Evolutionary conservation across 2,797 vertebrate species (phyloP), one percentile per base, ranked within the genome.

Genomic region (Scarus forsteni): DNA sequence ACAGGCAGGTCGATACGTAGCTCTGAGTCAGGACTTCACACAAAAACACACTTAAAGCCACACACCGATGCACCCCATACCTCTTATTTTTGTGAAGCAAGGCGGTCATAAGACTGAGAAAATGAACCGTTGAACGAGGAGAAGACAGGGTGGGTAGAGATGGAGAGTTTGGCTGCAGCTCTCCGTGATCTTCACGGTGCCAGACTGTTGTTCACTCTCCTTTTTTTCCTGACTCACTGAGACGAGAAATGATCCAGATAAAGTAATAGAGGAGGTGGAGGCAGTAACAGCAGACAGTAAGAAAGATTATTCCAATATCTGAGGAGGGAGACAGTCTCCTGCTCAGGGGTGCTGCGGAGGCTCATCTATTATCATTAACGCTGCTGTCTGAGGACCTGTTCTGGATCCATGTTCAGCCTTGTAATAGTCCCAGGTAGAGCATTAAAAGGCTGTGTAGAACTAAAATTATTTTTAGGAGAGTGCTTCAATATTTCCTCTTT

Each of bases 281-380:
- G 61, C 72, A 51, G 60, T 34, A 49, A 53, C 49, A 35, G 62
- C 39, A 36, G 53, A 38, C 52, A 46, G 19, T 3, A 15, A 53
- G 48, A 61, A 10, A 55, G 49, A 55, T 55, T 42, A 66, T 55
- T 60, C 44, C 35, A 36, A 16, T 55, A 53, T 50, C 60, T 61
- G 60, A 7, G 13, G 42, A 59, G 49, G 1, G 38, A 53, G 63
- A 55, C 53, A 3, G 52, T 62, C 72, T 50, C 45, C 72, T 60
- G 58, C 62, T 44, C 39, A 2, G 46, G 19, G 54, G 63, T 60
- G 50, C 34, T 18, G 64, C 64, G 43, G 49, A 44, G 77, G 76
- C 70, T 74, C 81, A 68, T 77, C 48, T 36, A 7, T 60, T 51
- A 77, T 65, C 70, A 54, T 58, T 60, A 55, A 51, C 53, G 1